phyloP scores from a whole-genome alignment of 2,888 invertebrate genomes.

The Sinohyriopsis cumingii region DNA sequence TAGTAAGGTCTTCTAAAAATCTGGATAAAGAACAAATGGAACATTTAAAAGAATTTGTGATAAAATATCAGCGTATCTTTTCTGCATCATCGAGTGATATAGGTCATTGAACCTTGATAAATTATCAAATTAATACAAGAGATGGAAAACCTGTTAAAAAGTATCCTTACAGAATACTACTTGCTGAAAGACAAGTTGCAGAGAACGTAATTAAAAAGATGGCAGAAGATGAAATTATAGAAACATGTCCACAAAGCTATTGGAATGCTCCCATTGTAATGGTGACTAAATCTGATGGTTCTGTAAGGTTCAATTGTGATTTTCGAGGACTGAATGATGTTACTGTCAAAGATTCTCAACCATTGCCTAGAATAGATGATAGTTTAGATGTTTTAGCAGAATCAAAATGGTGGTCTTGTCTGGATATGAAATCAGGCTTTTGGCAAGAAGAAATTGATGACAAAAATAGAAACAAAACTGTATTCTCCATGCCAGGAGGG shows the following conservation, averaged over 20 bases:
- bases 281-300: slow-evolving; percentile 26
- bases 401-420: slow-evolving; percentile 22
- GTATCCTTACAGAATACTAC: slow-evolving; percentile 20
- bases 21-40: slow-evolving; percentile 1
- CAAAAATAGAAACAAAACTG: slow-evolving; percentile 16
- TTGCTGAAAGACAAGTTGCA: slow-evolving; percentile 22
- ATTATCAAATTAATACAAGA: slow-evolving; percentile 22
- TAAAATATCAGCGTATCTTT: slow-evolving; percentile 14
- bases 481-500: slow-evolving; percentile 16
- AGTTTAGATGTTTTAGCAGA: slow-evolving; percentile 21
- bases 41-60: slow-evolving; percentile 3
- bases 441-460: slow-evolving; percentile 20
- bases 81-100: slow-evolving; percentile 14
- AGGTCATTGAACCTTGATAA: slow-evolving; percentile 11
- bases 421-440: slow-evolving; percentile 20
- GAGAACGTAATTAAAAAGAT: slow-evolving; percentile 18
- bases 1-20: neutral
- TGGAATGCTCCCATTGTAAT: slow-evolving; percentile 21
- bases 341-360: slow-evolving; percentile 24
- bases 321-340: slow-evolving; percentile 21
- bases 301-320: slow-evolving; percentile 25
- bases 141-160: slow-evolving; percentile 15
- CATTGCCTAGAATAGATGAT: slow-evolving; percentile 26
- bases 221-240: slow-evolving; percentile 23
- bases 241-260: slow-evolving; percentile 16